A percentile compares a stretch with the other conserved stretches of the same genome.
phyloP scores from a whole-genome alignment of 2,888 invertebrate species.

The Tipula unca region DNA sequence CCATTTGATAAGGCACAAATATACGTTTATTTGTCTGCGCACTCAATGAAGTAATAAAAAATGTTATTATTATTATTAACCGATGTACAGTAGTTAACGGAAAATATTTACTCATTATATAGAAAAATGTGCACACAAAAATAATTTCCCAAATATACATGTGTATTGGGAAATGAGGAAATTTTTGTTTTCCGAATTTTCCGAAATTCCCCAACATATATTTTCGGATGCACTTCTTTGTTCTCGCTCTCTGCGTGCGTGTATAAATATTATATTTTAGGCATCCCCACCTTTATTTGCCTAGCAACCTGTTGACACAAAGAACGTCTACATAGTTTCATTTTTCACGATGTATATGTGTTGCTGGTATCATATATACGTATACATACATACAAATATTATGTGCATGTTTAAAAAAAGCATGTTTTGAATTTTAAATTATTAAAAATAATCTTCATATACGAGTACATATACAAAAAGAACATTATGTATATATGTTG shows the following conservation, averaged over 20 bases:
- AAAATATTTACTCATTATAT: neutral
- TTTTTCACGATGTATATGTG: neutral
- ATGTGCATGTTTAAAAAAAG: slow-evolving; percentile 4
- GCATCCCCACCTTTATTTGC: slow-evolving; percentile 14
- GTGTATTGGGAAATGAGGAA: neutral
- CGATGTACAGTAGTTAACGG: neutral
- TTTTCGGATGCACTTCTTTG: neutral
- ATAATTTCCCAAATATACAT: neutral
- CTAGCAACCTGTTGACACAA: slow-evolving; percentile 16
- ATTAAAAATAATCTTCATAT: neutral
- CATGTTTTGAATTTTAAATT: neutral
- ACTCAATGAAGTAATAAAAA: neutral
- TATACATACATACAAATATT: neutral
- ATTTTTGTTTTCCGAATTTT: neutral
- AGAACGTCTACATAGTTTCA: neutral
- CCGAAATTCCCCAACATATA: neutral
- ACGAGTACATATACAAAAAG: neutral
- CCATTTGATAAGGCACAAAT: neutral
- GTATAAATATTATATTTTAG: neutral
- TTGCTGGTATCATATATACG: neutral
- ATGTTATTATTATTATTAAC: neutral
- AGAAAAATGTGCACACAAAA: neutral
- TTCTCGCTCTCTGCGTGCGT: neutral
- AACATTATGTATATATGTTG: neutral
- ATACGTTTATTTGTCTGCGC: neutral